These are phyloP conservation scores for Zhuqinia jingwanae DNA, from an alignment of 2,888 invertebrate species.

Conservation along the genomic window DNA sequence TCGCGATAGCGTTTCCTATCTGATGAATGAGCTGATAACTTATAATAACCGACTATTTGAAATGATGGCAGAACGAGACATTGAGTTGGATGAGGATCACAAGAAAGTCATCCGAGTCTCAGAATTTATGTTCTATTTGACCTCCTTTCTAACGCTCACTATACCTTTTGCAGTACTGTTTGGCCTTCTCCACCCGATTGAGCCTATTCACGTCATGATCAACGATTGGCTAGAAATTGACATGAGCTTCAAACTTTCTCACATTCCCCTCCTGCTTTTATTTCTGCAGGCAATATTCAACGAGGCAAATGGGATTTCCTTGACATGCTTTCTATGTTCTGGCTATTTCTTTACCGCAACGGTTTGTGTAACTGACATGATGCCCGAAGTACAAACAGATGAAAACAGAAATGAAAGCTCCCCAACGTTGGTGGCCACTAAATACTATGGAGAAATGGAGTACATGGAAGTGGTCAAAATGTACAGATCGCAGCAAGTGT, in stretches of 20 bases:
- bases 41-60: background rate
- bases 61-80: background rate
- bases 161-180: background rate
- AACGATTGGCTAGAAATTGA: conserved; percentile 7
- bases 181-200: background rate
- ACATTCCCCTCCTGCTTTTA: background rate
- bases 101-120: background rate
- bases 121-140: background rate
- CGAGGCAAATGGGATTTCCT: background rate
- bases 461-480: background rate
- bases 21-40: background rate
- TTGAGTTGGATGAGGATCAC: background rate
- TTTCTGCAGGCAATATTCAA: background rate
- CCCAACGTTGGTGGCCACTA: background rate
- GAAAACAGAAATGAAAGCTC: background rate
- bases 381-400: background rate
- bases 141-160: background rate
- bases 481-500: conserved; percentile 5
- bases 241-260: background rate
- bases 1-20: background rate
- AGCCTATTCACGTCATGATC: background rate
- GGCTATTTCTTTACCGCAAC: background rate
- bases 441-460: conserved; percentile 8
- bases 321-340: background rate
- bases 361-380: background rate